A percentile compares a stretch with the other conserved stretches of the same genome.
phyloP scores from a whole-genome alignment of 2,113 vertebrate species.

The Thinocorus orbignyianus region DNA sequence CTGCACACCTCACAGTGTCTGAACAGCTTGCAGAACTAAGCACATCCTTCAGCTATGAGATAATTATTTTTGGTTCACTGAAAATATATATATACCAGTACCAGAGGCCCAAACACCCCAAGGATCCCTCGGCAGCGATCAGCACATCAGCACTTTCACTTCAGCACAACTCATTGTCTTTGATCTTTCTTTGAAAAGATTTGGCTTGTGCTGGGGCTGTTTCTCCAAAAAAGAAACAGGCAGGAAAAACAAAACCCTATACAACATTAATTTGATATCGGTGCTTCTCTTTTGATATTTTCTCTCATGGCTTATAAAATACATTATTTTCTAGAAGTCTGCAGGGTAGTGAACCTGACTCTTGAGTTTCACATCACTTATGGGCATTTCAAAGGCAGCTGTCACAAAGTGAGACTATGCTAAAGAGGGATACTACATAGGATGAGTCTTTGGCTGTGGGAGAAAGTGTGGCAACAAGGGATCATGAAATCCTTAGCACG shows the following conservation, averaged over 20 bases:
- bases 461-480: not conserved
- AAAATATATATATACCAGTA: constrained; percentile 32
- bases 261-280: not conserved
- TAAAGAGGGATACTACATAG: not conserved
- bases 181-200: constrained; percentile 62
- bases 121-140: constrained; percentile 25
- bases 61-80: constrained; percentile 64
- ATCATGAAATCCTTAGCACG: not conserved
- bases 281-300: not conserved
- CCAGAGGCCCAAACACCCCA: constrained; percentile 25
- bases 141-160: not conserved
- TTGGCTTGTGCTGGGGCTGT: not conserved
- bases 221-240: constrained; percentile 21
- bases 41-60: constrained; percentile 1
- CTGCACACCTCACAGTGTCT: not conserved
- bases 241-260: constrained; percentile 33
- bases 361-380: not conserved
- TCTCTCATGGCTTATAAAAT: not conserved
- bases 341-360: not conserved
- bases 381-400: not conserved
- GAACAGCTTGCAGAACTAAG: constrained; percentile 28
- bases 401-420: not conserved
- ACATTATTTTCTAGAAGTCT: not conserved
- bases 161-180: constrained; percentile 24
- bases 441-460: not conserved